Evolutionary conservation across 1,140 invertebrate genomes (phyloP).

Genomic region (Euwallacea similis): DNA sequence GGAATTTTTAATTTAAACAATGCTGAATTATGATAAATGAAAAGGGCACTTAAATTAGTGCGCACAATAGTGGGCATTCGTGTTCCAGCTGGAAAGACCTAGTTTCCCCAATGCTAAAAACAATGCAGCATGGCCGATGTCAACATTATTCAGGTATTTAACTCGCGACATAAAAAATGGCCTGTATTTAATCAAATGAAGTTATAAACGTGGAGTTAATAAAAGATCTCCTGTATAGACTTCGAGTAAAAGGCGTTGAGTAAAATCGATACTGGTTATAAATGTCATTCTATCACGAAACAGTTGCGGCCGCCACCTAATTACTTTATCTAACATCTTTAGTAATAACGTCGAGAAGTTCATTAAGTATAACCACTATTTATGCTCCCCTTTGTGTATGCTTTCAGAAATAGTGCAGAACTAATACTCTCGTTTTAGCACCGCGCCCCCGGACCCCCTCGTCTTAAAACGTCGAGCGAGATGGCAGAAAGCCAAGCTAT

Average conservation of each 20-base stretch:
- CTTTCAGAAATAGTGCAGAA: constrained; percentile 7
- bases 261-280: constrained; percentile 28
- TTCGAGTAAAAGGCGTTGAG: constrained; percentile 9
- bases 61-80: too few relatives aligned
- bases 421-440: constrained; percentile 12
- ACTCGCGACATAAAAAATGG: constrained; percentile 11
- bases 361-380: constrained; percentile 31
- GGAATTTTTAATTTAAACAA: background rate
- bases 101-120: background rate
- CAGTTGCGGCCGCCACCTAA: constrained; percentile 20
- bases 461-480: background rate
- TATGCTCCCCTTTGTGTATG: constrained; percentile 12
- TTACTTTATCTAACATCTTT: constrained; percentile 32
- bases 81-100: too few relatives aligned
- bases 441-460: too few relatives aligned
- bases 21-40: background rate
- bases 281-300: constrained; percentile 30
- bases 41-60: too few relatives aligned
- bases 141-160: constrained; percentile 4
- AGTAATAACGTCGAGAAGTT: constrained; percentile 29
- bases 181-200: constrained; percentile 21
- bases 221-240: constrained; percentile 5
- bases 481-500: background rate
- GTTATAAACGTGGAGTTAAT: constrained; percentile 23
- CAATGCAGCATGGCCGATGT: background rate